These are phyloP conservation scores for Cosmia pyralina DNA, from an alignment of 2,888 invertebrate genomes.

Conservation along the genomic window DNA sequence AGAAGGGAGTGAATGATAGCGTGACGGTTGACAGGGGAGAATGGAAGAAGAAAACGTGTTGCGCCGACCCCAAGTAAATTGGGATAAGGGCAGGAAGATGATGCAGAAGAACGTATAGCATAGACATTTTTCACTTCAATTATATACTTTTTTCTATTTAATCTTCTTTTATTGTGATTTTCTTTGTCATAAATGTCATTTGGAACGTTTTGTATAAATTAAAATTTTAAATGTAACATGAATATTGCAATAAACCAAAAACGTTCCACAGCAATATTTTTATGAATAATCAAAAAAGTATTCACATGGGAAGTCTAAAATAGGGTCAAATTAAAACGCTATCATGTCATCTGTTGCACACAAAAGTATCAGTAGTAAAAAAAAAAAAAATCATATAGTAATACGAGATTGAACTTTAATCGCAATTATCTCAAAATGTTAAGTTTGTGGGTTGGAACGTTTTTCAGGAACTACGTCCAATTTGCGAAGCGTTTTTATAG, in stretches of 20 bases:
- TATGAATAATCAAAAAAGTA: background rate
- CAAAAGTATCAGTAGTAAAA: background rate
- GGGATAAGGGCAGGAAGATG: too few species aligned
- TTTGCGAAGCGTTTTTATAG: too few species aligned
- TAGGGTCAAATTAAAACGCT: constrained; percentile 6
- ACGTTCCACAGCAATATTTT: constrained; percentile 14
- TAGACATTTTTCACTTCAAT: too few species aligned
- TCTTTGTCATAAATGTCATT: constrained; percentile 1
- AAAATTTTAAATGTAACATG: background rate
- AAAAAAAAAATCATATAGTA: background rate
- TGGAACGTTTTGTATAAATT: background rate
- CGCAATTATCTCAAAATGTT: too few species aligned
- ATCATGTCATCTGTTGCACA: constrained; percentile 7
- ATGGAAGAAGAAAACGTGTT: too few species aligned
- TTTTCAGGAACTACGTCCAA: too few species aligned
- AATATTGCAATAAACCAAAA: constrained; percentile 18
- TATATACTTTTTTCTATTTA: constrained; percentile 9
- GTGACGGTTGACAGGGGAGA: too few species aligned
- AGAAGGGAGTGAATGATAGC: too few species aligned
- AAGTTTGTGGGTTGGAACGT: too few species aligned
- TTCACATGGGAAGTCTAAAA: constrained; percentile 11
- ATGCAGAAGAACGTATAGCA: too few species aligned
- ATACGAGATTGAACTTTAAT: too few species aligned
- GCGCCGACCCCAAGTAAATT: too few species aligned
- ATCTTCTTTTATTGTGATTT: constrained; percentile 11